Evolutionary conservation across 2,113 vertebrate genomes (phyloP).

Genomic region (Labrus mixtus): DNA sequence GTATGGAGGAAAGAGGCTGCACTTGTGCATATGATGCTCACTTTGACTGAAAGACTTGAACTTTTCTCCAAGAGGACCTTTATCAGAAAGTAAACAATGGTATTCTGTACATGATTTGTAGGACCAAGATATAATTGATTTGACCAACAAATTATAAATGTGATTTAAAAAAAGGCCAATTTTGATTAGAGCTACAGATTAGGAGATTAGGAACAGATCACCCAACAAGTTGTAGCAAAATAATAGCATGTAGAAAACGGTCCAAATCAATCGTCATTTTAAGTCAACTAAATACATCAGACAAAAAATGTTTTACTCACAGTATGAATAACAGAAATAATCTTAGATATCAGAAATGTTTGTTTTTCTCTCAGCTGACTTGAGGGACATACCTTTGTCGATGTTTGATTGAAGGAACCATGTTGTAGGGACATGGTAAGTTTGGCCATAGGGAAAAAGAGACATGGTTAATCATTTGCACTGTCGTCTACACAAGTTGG

Average conservation of each 20-base stretch:
- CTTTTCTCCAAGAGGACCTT: background rate
- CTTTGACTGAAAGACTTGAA: slow-evolving; percentile 9
- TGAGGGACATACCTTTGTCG: background rate
- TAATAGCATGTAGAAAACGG: background rate
- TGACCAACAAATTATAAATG: no score
- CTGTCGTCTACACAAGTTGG: background rate
- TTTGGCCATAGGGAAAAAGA: background rate
- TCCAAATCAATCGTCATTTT: background rate
- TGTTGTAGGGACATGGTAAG: background rate
- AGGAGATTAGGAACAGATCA: background rate
- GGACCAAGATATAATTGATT: no score
- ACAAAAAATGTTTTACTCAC: background rate
- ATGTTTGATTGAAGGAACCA: background rate
- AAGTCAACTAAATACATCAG: background rate
- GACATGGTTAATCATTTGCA: background rate
- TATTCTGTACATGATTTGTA: background rate
- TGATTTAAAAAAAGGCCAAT: background rate
- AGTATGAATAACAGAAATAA: background rate
- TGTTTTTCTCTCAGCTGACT: background rate
- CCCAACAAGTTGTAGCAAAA: background rate
- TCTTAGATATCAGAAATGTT: background rate
- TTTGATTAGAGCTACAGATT: background rate
- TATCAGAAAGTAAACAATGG: background rate
- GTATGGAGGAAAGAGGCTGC: slow-evolving; percentile 6
- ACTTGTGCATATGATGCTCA: background rate